Base-by-base conservation (phyloP, 1,140 invertebrate genomes). In the Melipona quadrifasciata region DNA sequence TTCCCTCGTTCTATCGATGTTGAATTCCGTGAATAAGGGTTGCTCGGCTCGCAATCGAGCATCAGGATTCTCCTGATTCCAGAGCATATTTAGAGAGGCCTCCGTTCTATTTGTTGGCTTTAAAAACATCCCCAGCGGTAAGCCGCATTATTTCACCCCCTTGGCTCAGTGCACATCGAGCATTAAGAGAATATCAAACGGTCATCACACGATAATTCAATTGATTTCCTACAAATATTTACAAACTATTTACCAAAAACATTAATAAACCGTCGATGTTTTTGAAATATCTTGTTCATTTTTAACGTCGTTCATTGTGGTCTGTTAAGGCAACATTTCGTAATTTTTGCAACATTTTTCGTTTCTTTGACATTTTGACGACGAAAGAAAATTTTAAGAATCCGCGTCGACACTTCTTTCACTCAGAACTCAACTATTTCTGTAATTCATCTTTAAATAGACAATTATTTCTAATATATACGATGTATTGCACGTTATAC, bases 71-170 rank as follows among this genome's bases (percentile, higher is more conserved):
- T 85, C 57, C 68, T 87, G 90, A 91, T 90, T 90, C 90, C 68
- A 85, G 51, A 73, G 90, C 67, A 91, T 91, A 91, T 91, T 91
- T 91, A 89, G 76, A 90, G 77, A 91, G 86, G 80, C 85, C 81
- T 90, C 82, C 87, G 79, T 85, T 90, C 89, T 91, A 89, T 90
- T 91, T 90, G 89, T 86, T 55, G 80, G 81, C 80, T 89, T 89
- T 89, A 90, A 78, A 78, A 78, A 68, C 78, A 78, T 78, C 61
- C n/a, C 58, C 39, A n/a, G n/a, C n/a, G 39, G 47, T 51, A 31
- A 51, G 61, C 34, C 74, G 65, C 61, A 51, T 78, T 65, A 65
- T 78, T 65, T 51, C 34, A 47, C 34, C 74, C 55, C 6, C 24
- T 47, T n/a, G 31, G 11, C 39, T 75, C 73, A 21, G 19, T 31